phyloP scores from a whole-genome alignment of 2,888 invertebrate genomes.

The Zootermopsis nevadensis region DNA sequence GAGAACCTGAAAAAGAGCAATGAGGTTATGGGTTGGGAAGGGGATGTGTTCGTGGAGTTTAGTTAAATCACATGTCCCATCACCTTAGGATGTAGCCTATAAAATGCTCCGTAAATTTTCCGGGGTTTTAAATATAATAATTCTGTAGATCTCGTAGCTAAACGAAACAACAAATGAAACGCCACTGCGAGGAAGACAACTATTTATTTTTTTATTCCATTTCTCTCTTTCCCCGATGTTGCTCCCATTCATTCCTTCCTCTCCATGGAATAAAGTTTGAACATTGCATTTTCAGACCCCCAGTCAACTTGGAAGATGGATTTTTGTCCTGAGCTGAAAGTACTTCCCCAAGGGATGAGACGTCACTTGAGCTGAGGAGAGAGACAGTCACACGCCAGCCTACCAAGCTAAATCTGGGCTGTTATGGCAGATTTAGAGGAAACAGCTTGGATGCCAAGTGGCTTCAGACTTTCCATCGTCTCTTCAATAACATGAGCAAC shows the following conservation, averaged over 20 bases:
- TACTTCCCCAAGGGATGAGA: conserved; percentile 44
- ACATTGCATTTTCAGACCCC: conserved; percentile 12
- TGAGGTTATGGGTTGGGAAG: no score
- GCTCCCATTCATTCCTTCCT: not conserved
- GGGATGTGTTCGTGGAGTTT: no score
- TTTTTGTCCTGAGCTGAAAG: conserved; percentile 46
- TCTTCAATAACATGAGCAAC: no score
- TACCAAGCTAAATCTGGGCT: not conserved
- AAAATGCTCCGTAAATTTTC: no score
- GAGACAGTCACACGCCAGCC: not conserved
- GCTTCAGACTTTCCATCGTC: no score
- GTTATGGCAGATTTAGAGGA: conserved; percentile 1
- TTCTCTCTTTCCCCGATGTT: not conserved
- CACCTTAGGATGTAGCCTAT: no score
- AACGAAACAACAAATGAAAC: not conserved
- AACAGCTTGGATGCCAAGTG: not conserved
- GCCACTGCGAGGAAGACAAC: conserved; percentile 12
- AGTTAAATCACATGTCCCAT: no score
- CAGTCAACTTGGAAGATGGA: conserved; percentile 37
- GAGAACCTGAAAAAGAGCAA: no score
- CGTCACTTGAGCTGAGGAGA: conserved; percentile 32
- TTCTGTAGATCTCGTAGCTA: no score
- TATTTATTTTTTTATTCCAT: not conserved
- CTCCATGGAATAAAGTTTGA: conserved; percentile 25
- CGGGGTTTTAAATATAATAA: no score